phyloP scores from a whole-genome alignment of 92 coral and sea anemone species.

The Porites lobata region DNA sequence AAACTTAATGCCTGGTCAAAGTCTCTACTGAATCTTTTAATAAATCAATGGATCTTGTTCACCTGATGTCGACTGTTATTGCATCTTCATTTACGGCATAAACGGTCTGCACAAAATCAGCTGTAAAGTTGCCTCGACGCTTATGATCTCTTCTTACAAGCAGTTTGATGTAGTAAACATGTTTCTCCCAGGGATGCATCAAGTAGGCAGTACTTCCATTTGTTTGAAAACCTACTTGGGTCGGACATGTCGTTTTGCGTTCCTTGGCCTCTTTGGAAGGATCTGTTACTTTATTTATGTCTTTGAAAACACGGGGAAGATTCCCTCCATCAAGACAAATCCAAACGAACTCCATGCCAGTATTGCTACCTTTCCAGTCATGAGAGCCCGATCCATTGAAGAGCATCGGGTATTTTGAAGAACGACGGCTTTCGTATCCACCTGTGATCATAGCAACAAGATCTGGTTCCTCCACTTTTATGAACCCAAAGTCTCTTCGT shows the following conservation, averaged over 20 bases:
- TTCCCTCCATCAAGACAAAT: conserved; percentile 9
- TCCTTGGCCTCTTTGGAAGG: neutral
- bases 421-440: neutral
- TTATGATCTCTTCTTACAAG: neutral
- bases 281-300: neutral
- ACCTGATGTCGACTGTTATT: conserved; percentile 21
- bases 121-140: too few species aligned
- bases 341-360: conserved; percentile 19
- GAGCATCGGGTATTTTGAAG: neutral
- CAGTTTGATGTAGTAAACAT: conserved; percentile 21
- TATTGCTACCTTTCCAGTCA: neutral
- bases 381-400: neutral
- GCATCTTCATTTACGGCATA: conserved; percentile 1
- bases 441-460: neutral
- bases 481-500: conserved; percentile 23
- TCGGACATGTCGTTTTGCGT: neutral
- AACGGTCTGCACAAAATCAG: conserved; percentile 18
- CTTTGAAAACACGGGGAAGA: neutral
- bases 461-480: conserved; percentile 4
- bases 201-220: neutral
- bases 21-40: neutral
- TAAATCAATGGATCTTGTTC: neutral
- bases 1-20: too few species aligned
- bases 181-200: neutral
- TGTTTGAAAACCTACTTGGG: too few species aligned